phyloP scores from a whole-genome alignment of 2,797 vertebrate species.

The Pelochelys cantorii region DNA sequence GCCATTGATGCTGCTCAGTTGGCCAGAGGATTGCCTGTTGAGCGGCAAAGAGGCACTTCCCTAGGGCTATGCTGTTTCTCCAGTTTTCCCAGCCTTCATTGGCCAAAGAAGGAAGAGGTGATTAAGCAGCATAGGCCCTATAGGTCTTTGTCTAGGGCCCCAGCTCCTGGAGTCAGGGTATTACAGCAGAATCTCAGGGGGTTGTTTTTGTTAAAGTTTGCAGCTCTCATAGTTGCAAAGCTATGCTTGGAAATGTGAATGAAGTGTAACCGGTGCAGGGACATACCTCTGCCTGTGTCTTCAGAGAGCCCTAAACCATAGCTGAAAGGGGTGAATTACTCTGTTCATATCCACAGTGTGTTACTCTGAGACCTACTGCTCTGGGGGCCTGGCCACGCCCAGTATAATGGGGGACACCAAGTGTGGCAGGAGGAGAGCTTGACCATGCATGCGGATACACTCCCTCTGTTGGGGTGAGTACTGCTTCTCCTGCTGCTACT shows the following conservation, averaged over 20 bases:
- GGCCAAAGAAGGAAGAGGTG: too few relatives aligned
- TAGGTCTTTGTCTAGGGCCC: accelerated
- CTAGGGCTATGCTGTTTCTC: neutral
- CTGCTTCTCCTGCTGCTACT: neutral
- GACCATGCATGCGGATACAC: neutral
- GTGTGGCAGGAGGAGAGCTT: neutral
- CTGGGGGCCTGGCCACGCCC: neutral
- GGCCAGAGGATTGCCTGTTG: neutral
- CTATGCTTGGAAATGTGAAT: neutral
- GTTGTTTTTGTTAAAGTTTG: neutral
- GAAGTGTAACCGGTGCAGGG: neutral
- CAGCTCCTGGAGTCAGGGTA: accelerated
- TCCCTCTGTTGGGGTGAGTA: neutral
- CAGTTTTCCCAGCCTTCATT: neutral
- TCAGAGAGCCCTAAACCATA: neutral
- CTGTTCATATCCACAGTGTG: neutral
- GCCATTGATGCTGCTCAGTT: neutral
- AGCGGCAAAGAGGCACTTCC: accelerated
- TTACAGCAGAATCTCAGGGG: neutral
- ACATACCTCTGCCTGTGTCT: neutral
- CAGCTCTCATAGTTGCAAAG: neutral
- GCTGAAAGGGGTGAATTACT: neutral
- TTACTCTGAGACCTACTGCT: neutral
- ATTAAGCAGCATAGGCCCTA: accelerated
- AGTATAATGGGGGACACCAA: neutral